Conservation (phyloP, 1,140 invertebrate genomes). For the Leptopilina clavipes region DNA sequence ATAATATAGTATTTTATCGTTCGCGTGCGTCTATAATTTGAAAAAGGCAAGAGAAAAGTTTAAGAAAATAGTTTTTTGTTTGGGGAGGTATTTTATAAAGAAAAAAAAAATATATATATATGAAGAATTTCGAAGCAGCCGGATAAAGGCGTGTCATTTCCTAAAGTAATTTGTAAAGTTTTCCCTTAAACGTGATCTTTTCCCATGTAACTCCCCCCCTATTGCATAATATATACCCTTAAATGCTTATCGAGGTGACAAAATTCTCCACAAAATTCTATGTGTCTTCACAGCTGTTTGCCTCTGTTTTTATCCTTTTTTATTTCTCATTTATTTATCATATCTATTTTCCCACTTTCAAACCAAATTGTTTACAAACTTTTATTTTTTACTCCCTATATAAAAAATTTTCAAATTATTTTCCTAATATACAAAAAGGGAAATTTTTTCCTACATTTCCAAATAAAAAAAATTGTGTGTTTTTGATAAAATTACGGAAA, state of each 20-base stretch:
- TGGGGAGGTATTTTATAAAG: background rate
- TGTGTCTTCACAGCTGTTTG: constrained; percentile 62
- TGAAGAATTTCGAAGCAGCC: constrained; percentile 60
- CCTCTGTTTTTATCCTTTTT: constrained; percentile 47
- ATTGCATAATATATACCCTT: constrained; percentile 48
- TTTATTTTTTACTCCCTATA: background rate
- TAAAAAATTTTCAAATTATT: background rate
- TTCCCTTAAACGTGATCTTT: constrained; percentile 66
- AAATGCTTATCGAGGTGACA: constrained; percentile 51
- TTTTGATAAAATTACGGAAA: too few relatives aligned
- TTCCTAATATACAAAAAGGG: background rate
- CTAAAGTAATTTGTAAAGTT: constrained; percentile 70
- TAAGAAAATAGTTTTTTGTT: constrained; percentile 62
- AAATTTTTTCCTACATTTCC: background rate
- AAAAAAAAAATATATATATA: too few relatives aligned
- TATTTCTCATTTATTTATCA: constrained; percentile 7
- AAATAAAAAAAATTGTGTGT: too few relatives aligned
- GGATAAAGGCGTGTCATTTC: constrained; percentile 70
- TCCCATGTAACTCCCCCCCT: constrained; percentile 39
- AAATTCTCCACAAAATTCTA: constrained; percentile 52
- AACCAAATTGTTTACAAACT: constrained; percentile 2
- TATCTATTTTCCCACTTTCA: constrained; percentile 36
- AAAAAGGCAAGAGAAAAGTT: constrained; percentile 38
- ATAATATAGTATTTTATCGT: constrained; percentile 46
- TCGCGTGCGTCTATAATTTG: constrained; percentile 17